These are phyloP conservation scores for Cotesia glomerata DNA, from an alignment of 1,140 invertebrate species.

Conservation along the genomic window DNA sequence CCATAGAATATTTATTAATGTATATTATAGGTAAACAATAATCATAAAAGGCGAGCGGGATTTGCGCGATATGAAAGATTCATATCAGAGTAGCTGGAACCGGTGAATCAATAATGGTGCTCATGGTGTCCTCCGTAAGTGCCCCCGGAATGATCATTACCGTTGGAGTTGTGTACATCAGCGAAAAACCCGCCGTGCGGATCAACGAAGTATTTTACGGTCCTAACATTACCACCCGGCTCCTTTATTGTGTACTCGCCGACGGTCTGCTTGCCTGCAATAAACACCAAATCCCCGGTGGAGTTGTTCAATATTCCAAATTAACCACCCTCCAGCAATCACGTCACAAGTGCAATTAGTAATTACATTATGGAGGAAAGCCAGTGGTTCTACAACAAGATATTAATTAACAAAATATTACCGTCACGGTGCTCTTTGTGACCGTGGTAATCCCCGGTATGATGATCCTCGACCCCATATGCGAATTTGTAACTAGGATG, in stretches of 20 bases:
- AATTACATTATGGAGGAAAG: background rate
- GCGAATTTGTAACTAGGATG: slow-evolving; percentile 68
- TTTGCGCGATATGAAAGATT: too few species aligned
- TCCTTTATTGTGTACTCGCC: slow-evolving; percentile 77
- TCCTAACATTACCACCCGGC: slow-evolving; percentile 75
- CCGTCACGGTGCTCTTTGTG: slow-evolving; percentile 69
- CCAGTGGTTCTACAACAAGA: background rate
- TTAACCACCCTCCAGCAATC: background rate
- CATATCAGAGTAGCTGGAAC: too few species aligned
- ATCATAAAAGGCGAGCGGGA: too few species aligned
- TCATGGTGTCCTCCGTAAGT: slow-evolving; percentile 50
- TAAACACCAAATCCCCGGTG: background rate
- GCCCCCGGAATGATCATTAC: slow-evolving; percentile 58
- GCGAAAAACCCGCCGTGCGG: slow-evolving; percentile 77
- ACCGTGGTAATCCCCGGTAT: slow-evolving; percentile 70
- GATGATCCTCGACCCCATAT: slow-evolving; percentile 69
- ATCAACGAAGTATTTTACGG: slow-evolving; percentile 74
- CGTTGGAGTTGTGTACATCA: slow-evolving; percentile 71
- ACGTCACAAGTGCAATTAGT: background rate
- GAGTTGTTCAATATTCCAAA: background rate
- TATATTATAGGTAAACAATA: too few species aligned
- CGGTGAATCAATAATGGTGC: background rate
- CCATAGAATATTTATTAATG: too few species aligned
- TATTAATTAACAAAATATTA: slow-evolving; percentile 33
- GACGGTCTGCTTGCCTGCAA: slow-evolving; percentile 49